Evolutionary conservation across 2,888 invertebrate genomes (phyloP), one percentile per base, ranked within the genome.

Genomic region (Heliconius ismenius): DNA sequence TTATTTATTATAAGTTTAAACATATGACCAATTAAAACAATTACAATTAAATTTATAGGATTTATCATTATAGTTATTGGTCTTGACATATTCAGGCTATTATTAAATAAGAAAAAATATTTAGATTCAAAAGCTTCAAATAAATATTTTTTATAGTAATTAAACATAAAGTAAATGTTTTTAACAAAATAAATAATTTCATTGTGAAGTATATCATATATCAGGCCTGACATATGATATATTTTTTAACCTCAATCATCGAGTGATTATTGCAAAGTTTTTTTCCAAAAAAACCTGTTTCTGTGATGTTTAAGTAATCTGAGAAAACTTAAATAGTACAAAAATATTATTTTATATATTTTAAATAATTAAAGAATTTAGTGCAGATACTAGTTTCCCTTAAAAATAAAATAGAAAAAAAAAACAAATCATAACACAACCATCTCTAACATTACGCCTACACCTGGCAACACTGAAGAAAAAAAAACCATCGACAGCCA

Each of bases 401-500:
- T 21, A 54, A 54, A n/a, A 49, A 49, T 18, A 15, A 49, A 49
- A 18, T 18, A 49, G 15, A 49, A 49, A 15, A 43, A 43, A 15
- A 43, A 1, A 43, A 15, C n/a, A n/a, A n/a, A n/a, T n/a, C n/a
- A n/a, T 15, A 49, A 15, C 43, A 43, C 43, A 32, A 32, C 9
- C 32, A 32, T 32, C 32, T 32, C 9, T 18, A 21, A n/a, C 18
- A 64, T 4, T 21, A 32, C 32, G 4, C 64, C 32, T 64, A 65
- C n/a, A n/a, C n/a, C 39, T 67, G 67, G 67, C 67, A 67, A 24
- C 39, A 67, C 24, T 15, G 24, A 39, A 39, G 39, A 43, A 67
- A 15, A 36, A 67, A 67, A 81, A 81, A 79, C 78, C 82, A 83
- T 58, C 58, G 81, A 83, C 82, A 79, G 78, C 83, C 81, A 82